Evolutionary conservation across 2,888 invertebrate genomes (phyloP), one percentile per base, ranked within the genome.

Genomic region (Hemistola chrysoprasaria): DNA sequence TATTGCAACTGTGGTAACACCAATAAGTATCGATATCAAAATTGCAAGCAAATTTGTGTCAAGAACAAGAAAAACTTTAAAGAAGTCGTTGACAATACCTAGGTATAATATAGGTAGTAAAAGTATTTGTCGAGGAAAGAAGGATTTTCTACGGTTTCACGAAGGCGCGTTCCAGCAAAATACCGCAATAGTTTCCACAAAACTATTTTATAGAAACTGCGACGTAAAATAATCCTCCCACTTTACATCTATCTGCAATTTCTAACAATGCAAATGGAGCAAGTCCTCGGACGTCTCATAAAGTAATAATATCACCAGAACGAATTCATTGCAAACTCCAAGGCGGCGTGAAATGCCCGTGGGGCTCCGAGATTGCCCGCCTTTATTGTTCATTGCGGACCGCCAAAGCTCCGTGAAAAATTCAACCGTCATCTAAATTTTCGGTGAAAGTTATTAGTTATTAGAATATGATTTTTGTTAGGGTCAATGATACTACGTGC

Each of bases 241-340:
- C 16, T 21, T 32, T 31, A 11, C 10, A 21, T 32, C 11, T 20
- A 22, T 11, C 32, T 40, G 25, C 30, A 35, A 22, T 41, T 23
- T 31, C 40, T 39, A 44, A 41, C 33, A 40, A 44, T 37, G 39
- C 48, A 46, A 32, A 47, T 29, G 40, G 40, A 32, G 50, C 39
- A 20, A 23, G 34, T 11, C 38, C 40, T 40, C 32, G 33, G 37
- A 37, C 29, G 41, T 44, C 22, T 30, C 30, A 52, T 52, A 51
- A 55, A 62, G 62, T 62, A 53, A 59, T 62, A 62, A 59, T 59
- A 56, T 53, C 52, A 57, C 56, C 56, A 51, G 60, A 62, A 56
- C 55, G 51, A 63, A 63, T 62, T 64, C 60, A 63, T 62, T 60
- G 59, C 65, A 57, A 57, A 53, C 43, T 51, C 52, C 54, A 59